A percentile compares a stretch with the other conserved stretches of the same genome.
phyloP scores from a whole-genome alignment of 2,888 invertebrate genomes.

The Octonoba sinensis region DNA sequence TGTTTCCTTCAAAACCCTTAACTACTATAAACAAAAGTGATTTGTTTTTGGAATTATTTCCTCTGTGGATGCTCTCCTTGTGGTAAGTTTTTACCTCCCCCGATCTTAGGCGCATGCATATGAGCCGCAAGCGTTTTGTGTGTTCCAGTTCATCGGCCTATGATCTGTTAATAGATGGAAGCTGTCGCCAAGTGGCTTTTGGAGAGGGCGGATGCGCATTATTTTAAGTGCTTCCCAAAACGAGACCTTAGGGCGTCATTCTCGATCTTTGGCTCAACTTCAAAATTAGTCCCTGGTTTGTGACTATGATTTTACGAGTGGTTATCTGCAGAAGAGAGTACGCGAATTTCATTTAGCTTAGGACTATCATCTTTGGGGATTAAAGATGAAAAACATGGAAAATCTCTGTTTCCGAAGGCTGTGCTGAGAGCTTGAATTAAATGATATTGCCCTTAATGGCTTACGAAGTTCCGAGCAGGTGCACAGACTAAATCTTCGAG shows the following conservation, averaged over 20 bases:
- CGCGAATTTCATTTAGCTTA: constrained; percentile 38
- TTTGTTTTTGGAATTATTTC: too few species aligned
- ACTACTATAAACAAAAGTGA: too few species aligned
- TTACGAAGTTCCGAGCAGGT: neutral
- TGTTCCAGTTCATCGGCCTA: constrained; percentile 17
- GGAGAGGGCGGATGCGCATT: constrained; percentile 35
- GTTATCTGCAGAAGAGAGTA: constrained; percentile 16
- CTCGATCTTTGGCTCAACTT: constrained; percentile 33
- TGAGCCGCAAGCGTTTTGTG: neutral
- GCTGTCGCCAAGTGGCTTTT: constrained; percentile 31
- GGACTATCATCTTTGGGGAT: constrained; percentile 14
- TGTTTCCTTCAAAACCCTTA: too few species aligned
- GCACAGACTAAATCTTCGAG: neutral
- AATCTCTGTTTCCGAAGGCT: constrained; percentile 2
- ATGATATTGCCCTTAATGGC: constrained; percentile 12
- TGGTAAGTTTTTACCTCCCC: neutral
- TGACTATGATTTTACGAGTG: constrained; percentile 42
- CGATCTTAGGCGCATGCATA: neutral
- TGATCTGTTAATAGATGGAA: constrained; percentile 41
- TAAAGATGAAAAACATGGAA: constrained; percentile 15
- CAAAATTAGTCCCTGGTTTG: constrained; percentile 51
- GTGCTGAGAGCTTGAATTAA: neutral
- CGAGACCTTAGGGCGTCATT: constrained; percentile 53
- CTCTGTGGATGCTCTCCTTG: neutral
- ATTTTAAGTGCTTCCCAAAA: constrained; percentile 45